A percentile compares a stretch with the other conserved stretches of the same genome.
Evolutionary conservation across 1,140 invertebrate genomes (phyloP).

Genomic region (Meloidogyne hapla): DNA sequence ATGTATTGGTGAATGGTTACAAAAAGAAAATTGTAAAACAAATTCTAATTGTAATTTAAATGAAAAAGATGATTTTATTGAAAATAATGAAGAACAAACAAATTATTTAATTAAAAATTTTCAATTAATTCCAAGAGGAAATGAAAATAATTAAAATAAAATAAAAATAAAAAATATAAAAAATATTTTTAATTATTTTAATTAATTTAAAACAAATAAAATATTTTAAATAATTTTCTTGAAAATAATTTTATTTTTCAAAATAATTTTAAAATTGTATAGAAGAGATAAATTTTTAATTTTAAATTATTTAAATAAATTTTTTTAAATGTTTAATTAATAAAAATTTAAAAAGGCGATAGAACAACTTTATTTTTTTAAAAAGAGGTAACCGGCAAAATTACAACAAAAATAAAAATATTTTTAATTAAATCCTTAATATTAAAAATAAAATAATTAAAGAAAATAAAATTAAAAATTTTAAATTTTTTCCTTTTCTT

Average conservation of each 20-base stretch:
- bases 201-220: too few relatives aligned
- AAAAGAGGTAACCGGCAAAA: too few relatives aligned
- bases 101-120: not conserved
- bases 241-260: too few relatives aligned
- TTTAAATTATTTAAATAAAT: too few relatives aligned
- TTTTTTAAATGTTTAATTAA: too few relatives aligned
- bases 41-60: not conserved
- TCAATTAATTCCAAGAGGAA: conserved; percentile 1
- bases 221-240: too few relatives aligned
- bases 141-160: not conserved
- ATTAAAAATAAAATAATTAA: conserved; percentile 7
- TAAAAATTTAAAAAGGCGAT: too few relatives aligned
- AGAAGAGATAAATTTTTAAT: too few relatives aligned
- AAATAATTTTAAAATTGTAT: too few relatives aligned
- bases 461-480: not conserved
- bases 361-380: too few relatives aligned
- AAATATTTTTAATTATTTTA: too few relatives aligned
- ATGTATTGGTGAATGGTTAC: not conserved
- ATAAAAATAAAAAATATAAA: not conserved
- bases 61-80: not conserved
- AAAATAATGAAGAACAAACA: not conserved
- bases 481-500: not conserved
- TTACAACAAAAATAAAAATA: not conserved
- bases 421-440: not conserved
- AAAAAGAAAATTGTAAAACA: not conserved